Evolutionary conservation across 2,113 vertebrate species (phyloP).

Genomic region (Corythornis madagascariensis): DNA sequence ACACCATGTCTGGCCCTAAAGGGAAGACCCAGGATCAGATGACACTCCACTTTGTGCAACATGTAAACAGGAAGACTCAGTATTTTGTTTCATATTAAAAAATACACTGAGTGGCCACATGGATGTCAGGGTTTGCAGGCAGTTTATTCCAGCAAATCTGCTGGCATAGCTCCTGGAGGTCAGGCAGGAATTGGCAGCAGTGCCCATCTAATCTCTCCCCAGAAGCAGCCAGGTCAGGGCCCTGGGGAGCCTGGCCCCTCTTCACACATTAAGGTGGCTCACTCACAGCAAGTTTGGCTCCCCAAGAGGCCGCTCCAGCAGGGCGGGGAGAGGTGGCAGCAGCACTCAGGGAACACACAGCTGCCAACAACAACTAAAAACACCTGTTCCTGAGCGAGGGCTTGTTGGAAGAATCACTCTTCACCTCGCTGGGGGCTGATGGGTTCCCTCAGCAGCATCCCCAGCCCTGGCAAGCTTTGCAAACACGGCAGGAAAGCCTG

Average conservation of each 20-base stretch:
- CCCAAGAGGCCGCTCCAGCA: background rate
- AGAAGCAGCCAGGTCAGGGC: background rate
- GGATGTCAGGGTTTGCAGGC: background rate
- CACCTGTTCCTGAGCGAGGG: background rate
- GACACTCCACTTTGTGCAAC: background rate
- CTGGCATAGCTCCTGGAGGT: background rate
- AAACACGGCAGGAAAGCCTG: background rate
- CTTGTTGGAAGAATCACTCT: background rate
- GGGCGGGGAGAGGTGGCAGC: background rate
- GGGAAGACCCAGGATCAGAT: background rate
- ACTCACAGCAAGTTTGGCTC: background rate
- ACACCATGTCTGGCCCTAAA: background rate
- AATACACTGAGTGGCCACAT: background rate
- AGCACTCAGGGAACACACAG: background rate
- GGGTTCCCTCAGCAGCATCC: background rate
- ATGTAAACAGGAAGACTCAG: conserved; percentile 18
- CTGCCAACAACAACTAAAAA: background rate
- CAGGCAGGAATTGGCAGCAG: background rate
- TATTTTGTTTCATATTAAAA: background rate
- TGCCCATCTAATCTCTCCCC: background rate
- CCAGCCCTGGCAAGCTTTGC: background rate
- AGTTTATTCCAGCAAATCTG: background rate
- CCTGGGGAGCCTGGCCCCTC: background rate
- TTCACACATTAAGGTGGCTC: too few relatives aligned
- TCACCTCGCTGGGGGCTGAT: background rate